phyloP scores from a whole-genome alignment of 1,140 invertebrate species.

The Heliothis subflexa region DNA sequence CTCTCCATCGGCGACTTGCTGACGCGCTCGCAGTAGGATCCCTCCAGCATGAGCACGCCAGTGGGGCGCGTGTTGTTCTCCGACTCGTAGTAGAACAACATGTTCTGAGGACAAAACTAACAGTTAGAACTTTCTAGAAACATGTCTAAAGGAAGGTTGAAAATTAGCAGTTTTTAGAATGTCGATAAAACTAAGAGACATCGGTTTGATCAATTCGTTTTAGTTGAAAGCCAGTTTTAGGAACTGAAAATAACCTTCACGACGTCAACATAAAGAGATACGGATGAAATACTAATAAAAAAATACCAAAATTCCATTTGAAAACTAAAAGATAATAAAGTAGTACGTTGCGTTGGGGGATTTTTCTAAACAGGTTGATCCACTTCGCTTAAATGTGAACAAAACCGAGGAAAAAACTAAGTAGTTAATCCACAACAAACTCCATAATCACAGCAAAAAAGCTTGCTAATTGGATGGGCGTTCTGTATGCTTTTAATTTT shows the following conservation, averaged over 20 bases:
- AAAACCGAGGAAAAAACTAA: not conserved
- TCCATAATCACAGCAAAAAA: not conserved
- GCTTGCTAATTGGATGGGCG: constrained; percentile 10
- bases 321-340: too few relatives aligned
- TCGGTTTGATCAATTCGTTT: not conserved
- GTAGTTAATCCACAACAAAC: not conserved
- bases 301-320: too few relatives aligned
- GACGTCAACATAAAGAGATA: too few relatives aligned
- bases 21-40: constrained; percentile 95
- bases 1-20: constrained; percentile 78
- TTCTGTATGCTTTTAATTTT: constrained; percentile 19
- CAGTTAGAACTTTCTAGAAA: constrained; percentile 7
- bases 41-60: constrained; percentile 95
- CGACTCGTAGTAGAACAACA: constrained; percentile 96
- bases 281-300: too few relatives aligned
- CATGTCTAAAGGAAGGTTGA: not conserved
- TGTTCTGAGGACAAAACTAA: constrained; percentile 88
- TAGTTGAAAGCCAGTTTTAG: too few relatives aligned
- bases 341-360: too few relatives aligned
- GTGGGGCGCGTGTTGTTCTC: constrained; percentile 92
- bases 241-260: too few relatives aligned
- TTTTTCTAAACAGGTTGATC: too few relatives aligned
- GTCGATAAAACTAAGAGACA: not conserved
- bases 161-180: not conserved
- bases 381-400: too few relatives aligned